Evolutionary conservation across 92 coral and sea anemone species (phyloP).

Genomic region (Siderastrea siderea): DNA sequence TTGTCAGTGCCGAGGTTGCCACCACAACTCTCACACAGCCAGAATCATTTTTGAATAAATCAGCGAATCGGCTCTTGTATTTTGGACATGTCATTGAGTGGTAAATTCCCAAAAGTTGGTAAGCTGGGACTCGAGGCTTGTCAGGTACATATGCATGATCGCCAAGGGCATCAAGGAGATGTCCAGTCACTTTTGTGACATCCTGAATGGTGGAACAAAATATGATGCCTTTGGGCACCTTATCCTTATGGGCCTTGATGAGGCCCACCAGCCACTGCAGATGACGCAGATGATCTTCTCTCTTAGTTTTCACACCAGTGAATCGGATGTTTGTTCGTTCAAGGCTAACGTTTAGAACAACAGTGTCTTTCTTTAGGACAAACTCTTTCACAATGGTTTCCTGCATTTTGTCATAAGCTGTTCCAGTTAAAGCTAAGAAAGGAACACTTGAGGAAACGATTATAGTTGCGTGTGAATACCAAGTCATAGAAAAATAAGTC

Average conservation of each 20-base stretch:
- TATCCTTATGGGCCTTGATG: background rate
- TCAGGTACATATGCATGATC: background rate
- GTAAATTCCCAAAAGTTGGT: background rate
- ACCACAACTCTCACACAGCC: background rate
- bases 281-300: background rate
- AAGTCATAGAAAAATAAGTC: too few species aligned
- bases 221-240: background rate
- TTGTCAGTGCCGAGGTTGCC: conserved; percentile 9
- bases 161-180: background rate
- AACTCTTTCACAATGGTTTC: background rate
- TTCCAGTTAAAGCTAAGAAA: conserved; percentile 5
- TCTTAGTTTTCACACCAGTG: background rate
- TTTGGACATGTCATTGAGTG: background rate
- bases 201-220: conserved; percentile 17
- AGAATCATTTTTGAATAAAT: background rate
- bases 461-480: background rate
- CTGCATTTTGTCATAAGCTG: background rate
- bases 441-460: background rate
- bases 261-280: background rate
- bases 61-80: background rate
- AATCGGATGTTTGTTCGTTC: background rate
- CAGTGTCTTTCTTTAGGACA: background rate
- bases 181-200: background rate
- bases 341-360: background rate
- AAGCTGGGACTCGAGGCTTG: background rate